phyloP scores from a whole-genome alignment of 2,797 vertebrate species.

The Anableps anableps region DNA sequence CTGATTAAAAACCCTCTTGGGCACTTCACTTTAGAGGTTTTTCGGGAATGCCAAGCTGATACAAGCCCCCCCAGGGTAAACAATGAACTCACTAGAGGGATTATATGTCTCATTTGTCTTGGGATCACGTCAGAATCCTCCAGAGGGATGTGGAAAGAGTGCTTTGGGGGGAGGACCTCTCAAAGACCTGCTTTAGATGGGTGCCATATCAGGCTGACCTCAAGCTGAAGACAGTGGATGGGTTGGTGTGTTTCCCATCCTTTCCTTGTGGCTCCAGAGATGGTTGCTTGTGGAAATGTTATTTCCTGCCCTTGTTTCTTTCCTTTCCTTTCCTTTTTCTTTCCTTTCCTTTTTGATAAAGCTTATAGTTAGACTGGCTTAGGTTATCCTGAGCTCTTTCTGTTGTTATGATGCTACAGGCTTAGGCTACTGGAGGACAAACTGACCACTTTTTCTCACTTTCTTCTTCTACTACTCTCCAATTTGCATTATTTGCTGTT shows the following conservation, averaged over 20 bases:
- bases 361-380: too few species aligned
- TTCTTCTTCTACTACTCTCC: too few species aligned
- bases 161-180: neutral
- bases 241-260: neutral
- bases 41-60: neutral
- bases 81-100: neutral
- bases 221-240: neutral
- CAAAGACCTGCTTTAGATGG: neutral
- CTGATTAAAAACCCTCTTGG: neutral
- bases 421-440: too few species aligned
- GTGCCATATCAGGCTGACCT: neutral
- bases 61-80: neutral
- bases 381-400: too few species aligned
- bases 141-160: neutral
- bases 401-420: too few species aligned
- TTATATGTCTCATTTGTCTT: conserved; percentile 5
- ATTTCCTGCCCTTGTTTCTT: neutral
- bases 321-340: too few species aligned
- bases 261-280: neutral
- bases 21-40: conserved; percentile 2
- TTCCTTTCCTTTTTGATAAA: too few species aligned
- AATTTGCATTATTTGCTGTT: too few species aligned
- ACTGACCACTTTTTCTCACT: too few species aligned
- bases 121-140: conserved; percentile 4
- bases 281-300: neutral